Evolutionary conservation across 2,888 invertebrate genomes (phyloP), one percentile per base, ranked within the genome.

Genomic region (Prenolepis imparis): DNA sequence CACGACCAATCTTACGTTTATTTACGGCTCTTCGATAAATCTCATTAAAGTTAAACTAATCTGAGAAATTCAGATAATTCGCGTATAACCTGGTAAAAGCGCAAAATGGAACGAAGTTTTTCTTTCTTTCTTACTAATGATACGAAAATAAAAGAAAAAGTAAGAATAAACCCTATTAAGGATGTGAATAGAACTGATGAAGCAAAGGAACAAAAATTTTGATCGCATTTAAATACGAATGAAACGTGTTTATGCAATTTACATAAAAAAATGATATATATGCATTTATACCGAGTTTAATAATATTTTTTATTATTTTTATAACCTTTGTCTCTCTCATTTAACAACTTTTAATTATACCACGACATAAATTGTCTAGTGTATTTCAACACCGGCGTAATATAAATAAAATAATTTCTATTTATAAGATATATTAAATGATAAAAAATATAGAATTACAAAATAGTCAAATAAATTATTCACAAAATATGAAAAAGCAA

Each of bases 321-420:
- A 61, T 44, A 21, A 52, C n/a, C 6, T 52, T 52, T 52, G n/a
- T 52, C 8, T 52, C 52, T n/a, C n/a, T 52, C n/a, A n/a, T 52
- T 52, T n/a, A 32, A 21, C 21, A 63, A 74, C 24, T 63, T 74
- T 74, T 63, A 74, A 74, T 74, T 74, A 74, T 32, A 32, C 21
- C 1, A 11, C 32, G 44, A 44, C 32, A 15, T 61, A 63, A 74
- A 44, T 63, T 48, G 48, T 63, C 3, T 44, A 44, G 32, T 32
- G 39, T 44, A 72, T 57, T 39, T 57, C 36, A 59, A 59, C 18
- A 18, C 3, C 18, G 21, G 12, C n/a, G 15, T 32, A 63, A 63
- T 74, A 48, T 48, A 74, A 74, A 21, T 61, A 39, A 63, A 73
- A 52, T 21, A 15, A 63, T 74, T 74, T 32, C 61, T 32, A n/a